Evolutionary conservation across 2,888 invertebrate genomes (phyloP), one percentile per base, ranked within the genome.

Genomic region (Athrips mouffetella): DNA sequence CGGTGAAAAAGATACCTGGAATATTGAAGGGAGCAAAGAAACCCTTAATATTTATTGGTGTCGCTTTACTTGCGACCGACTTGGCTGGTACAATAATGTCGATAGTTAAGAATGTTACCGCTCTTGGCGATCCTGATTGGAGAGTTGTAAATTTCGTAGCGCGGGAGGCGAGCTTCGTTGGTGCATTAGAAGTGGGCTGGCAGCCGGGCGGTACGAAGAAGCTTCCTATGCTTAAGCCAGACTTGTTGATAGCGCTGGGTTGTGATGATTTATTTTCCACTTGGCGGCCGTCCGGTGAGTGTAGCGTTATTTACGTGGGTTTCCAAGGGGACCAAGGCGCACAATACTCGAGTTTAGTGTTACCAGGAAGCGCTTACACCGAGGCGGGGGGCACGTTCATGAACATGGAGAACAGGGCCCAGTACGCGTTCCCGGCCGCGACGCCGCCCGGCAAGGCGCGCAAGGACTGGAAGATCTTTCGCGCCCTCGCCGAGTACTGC

Each of bases 241-340:
- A 93, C 68, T 91, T 98, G 18, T 73, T 99, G 3, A 95, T 95
- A 76, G 89, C 99, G 47, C 85, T 99, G 48, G 99, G 98, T 27
- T 98, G 99, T 30, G 99, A 99, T 78, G 94, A 96, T 62, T 37
- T 1, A 21, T 91, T 93, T 47, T 90, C 98, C 55, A 91, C 91
- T 1, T 92, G 92, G 68, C 90, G 91, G 25, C 94, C 97, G 65
- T 89, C 98, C 37, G 90, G 92, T 0, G 91, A 92, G 67, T 93
- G 94, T 55, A 94, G 93, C 57, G 89, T 99, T 31, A 92, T 99
- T 60, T 99, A 99, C 65, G 60, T 79, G 90, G 96, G 97, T 48
- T 98, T 97, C 80, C 99, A 99, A 84, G 99, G 99, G 47, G 99
- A 99, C 73, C 89, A 89, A 48, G 99, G 98, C 15, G 97, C 98